Conservation (phyloP, 37 sponge, comb jelly and placozoan genomes). For the Cliona cf. orientalis region DNA sequence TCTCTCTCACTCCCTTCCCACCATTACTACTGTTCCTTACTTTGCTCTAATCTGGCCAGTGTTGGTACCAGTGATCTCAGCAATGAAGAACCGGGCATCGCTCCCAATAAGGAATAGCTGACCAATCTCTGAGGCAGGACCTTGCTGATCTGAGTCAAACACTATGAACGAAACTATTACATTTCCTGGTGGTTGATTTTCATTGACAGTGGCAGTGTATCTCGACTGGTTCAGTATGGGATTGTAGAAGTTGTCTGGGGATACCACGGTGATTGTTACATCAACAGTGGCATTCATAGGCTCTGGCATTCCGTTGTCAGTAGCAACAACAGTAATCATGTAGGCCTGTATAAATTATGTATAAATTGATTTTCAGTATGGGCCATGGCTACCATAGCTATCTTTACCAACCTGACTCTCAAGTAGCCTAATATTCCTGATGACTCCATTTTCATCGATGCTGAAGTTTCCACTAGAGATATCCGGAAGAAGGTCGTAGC, state of each 20-base stretch:
- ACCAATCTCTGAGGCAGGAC: conserved; percentile 46
- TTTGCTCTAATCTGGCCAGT: conserved; percentile 30
- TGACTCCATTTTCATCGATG: conserved; percentile 19
- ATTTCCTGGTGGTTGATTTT: conserved; percentile 28
- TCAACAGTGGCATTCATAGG: conserved; percentile 16
- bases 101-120: conserved; percentile 15
- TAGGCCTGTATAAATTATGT: no score
- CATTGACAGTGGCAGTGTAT: conserved; percentile 42
- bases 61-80: conserved; percentile 33
- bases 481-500: conserved; percentile 18
- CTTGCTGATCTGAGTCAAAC: conserved; percentile 49
- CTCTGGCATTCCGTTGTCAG: conserved; percentile 70
- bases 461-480: conserved; percentile 9
- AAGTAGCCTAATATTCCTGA: conserved; percentile 4
- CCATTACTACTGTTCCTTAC: conserved; percentile 31
- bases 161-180: conserved; percentile 46
- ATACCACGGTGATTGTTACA: conserved; percentile 56
- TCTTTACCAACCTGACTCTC: conserved; percentile 2
- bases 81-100: conserved; percentile 36
- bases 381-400: not conserved
- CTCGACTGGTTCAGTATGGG: conserved; percentile 32
- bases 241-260: conserved; percentile 66
- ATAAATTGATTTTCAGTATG: conserved; percentile 6
- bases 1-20: no score
- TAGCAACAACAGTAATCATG: conserved; percentile 65